phyloP scores from a whole-genome alignment of 1,140 invertebrate genomes.

The Drosophila littoralis region DNA sequence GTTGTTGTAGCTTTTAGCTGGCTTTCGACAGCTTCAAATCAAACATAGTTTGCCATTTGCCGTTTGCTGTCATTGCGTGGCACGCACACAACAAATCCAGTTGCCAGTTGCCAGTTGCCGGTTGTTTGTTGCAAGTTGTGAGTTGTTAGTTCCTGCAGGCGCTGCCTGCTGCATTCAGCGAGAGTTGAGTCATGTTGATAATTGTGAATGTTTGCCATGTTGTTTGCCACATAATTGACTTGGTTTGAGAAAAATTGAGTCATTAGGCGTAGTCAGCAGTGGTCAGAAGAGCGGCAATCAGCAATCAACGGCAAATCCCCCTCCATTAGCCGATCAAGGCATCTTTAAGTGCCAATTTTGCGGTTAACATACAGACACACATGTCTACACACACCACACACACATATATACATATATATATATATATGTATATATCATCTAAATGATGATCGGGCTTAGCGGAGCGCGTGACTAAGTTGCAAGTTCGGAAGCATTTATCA shows the following conservation, averaged over 20 bases:
- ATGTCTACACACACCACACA: neutral
- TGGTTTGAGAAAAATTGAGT: slow-evolving; percentile 69
- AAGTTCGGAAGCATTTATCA: slow-evolving; percentile 67
- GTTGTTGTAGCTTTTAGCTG: slow-evolving; percentile 29
- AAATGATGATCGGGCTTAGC: slow-evolving; percentile 32
- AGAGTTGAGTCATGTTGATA: slow-evolving; percentile 60
- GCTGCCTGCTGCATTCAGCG: slow-evolving; percentile 8
- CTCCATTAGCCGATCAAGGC: slow-evolving; percentile 32
- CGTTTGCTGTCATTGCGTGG: slow-evolving; percentile 67
- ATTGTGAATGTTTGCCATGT: slow-evolving; percentile 50
- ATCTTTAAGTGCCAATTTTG: slow-evolving; percentile 46
- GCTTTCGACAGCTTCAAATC: slow-evolving; percentile 74
- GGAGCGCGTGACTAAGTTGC: slow-evolving; percentile 52
- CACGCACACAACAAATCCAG: slow-evolving; percentile 49
- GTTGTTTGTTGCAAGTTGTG: neutral
- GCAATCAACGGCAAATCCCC: slow-evolving; percentile 31
- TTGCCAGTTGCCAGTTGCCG: slow-evolving; percentile 1
- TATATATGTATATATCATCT: slow-evolving; percentile 2
- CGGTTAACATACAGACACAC: slow-evolving; percentile 26
- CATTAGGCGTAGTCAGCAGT: slow-evolving; percentile 58
- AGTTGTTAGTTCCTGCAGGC: neutral
- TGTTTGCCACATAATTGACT: slow-evolving; percentile 64
- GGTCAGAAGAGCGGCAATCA: slow-evolving; percentile 53
- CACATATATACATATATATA: neutral
- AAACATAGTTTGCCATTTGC: slow-evolving; percentile 63